Percentiles rank a stretch among this genome's conserved stretches.
These are phyloP conservation scores for Paracanthobrama guichenoti DNA, from an alignment of 2,113 vertebrate species.

Conservation along the genomic window DNA sequence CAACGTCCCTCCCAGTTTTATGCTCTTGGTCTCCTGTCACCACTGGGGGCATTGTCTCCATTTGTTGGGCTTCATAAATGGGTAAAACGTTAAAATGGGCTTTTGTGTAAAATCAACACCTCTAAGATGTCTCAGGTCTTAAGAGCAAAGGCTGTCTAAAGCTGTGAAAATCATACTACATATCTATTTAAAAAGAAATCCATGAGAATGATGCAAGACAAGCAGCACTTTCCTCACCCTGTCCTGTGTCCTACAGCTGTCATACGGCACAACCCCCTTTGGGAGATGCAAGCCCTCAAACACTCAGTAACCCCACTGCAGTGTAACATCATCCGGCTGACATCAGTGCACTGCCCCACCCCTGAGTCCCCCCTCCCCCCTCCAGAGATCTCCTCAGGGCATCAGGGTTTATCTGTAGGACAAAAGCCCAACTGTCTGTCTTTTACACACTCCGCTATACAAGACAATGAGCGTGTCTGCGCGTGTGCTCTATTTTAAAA, in stretches of 20 bases:
- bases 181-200: not conserved
- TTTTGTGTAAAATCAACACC: not conserved
- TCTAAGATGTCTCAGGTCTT: not conserved
- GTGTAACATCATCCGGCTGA: slow-evolving; percentile 34
- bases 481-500: not conserved
- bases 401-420: slow-evolving; percentile 27
- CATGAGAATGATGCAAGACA: slow-evolving; percentile 6
- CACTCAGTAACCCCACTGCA: not conserved
- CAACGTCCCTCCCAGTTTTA: not conserved
- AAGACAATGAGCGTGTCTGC: slow-evolving; percentile 1
- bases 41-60: not conserved
- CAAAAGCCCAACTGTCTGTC: slow-evolving; percentile 41
- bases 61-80: too few relatives aligned
- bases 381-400: not conserved
- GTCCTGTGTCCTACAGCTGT: slow-evolving; percentile 30
- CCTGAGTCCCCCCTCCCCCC: not conserved
- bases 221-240: not conserved
- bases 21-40: not conserved
- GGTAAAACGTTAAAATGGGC: not conserved
- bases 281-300: not conserved
- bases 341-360: slow-evolving; percentile 11
- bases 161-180: not conserved
- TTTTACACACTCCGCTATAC: not conserved
- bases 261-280: not conserved
- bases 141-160: not conserved